Base-by-base conservation (phyloP, 2,797 vertebrate species). In the Distichodus sexfasciatus region DNA sequence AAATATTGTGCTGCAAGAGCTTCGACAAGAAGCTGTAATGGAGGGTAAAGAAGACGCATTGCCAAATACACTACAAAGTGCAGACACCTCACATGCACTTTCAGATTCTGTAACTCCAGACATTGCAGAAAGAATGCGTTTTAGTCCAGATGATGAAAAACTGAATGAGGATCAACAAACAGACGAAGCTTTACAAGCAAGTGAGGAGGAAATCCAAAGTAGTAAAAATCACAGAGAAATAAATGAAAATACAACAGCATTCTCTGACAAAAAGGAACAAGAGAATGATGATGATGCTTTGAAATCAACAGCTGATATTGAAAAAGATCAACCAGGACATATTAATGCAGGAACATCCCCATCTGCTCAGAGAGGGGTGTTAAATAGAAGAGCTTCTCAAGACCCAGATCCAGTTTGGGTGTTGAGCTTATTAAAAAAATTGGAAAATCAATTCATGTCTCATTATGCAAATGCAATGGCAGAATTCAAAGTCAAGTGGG, bases 401-500 rank as follows among this genome's bases (percentile, higher is more conserved):
- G 89, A 92, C 48, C 87, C 89, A 0, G 90, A 97, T 71, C 90
- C 94, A 1, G 19, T 82, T 29, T 97, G 94, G 95, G 91, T 95
- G 31, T 81, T 95, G 71, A 87, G 61, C 33, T 79, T 98, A 35
- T 81, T 99, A 62, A 93, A 82, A 66, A 98, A 94, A 87, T 87
- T 97, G 0, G 93, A 97, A 85, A 93, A 89, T 71, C 91, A 94
- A 79, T 99, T 98, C 80, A 92, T 98, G 95, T 75, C 80, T 58
- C 95, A 98, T 84, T 95, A 98, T 10, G 83, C 91, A 33, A 84
- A 81, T 3, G 95, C 95, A 24, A 94, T 92, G 87, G 88, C 86
- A 0, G 93, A 95, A 62, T 89, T 98, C 53, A 96, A 94, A 80
- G 72, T 88, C 19, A 88, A 87, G 51, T 96, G 95, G 95, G 91